phyloP scores from a whole-genome alignment of 2,797 vertebrate species.

The Syngnathus acus region DNA sequence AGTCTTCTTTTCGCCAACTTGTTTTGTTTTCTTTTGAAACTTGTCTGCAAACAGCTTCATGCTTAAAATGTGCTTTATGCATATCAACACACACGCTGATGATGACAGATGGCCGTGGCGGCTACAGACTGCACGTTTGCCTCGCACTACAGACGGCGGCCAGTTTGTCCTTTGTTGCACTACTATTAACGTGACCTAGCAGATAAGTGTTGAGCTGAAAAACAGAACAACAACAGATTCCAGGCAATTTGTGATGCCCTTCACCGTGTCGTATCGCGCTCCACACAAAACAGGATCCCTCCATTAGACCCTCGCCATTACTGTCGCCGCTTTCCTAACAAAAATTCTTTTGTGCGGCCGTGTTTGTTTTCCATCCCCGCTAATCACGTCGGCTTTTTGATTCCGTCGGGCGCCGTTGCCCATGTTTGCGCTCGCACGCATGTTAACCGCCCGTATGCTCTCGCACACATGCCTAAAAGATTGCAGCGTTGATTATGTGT shows the following conservation, averaged over 20 bases:
- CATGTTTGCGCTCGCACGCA: slow-evolving; percentile 20
- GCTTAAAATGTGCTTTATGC: background rate
- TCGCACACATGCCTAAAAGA: slow-evolving; percentile 23
- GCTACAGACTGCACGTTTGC: slow-evolving; percentile 6
- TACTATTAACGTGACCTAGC: slow-evolving; percentile 6
- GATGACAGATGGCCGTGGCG: slow-evolving; percentile 8
- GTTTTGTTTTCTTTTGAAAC: too few relatives aligned
- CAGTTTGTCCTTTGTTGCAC: slow-evolving; percentile 8
- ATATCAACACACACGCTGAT: background rate
- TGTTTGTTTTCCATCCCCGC: slow-evolving; percentile 19
- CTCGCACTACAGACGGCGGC: slow-evolving; percentile 8
- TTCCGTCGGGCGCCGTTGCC: slow-evolving; percentile 26
- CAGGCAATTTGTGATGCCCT: slow-evolving; percentile 7
- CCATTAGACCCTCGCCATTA: slow-evolving; percentile 11
- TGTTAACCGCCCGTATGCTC: slow-evolving; percentile 12
- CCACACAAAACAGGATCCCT: slow-evolving; percentile 10
- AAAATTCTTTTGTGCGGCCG: slow-evolving; percentile 31
- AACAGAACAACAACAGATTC: slow-evolving; percentile 15
- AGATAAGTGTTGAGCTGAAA: slow-evolving; percentile 6
- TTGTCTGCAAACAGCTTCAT: background rate
- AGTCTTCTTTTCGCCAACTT: too few relatives aligned
- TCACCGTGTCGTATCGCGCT: slow-evolving; percentile 4
- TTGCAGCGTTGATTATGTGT: slow-evolving; percentile 56
- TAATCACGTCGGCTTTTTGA: slow-evolving; percentile 40
- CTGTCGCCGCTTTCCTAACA: background rate